Evolutionary conservation across 2,113 vertebrate species (phyloP), one percentile per base, ranked within the genome.

Genomic region (Edolisoma coerulescens): DNA sequence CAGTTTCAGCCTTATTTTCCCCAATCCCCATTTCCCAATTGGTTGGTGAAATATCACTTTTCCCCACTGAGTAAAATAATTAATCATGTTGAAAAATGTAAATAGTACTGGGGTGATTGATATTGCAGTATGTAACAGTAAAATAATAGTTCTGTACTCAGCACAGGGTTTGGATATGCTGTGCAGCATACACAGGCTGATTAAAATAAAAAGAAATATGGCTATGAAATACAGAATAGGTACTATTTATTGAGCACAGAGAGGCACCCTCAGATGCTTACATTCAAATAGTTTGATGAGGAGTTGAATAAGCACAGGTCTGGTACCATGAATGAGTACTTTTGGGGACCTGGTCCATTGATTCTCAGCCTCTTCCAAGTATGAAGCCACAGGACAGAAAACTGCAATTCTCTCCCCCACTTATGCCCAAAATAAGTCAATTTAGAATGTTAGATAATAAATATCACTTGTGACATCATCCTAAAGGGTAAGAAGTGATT

Each of bases 401-500:
- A 54, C 45, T 21, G 5, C 35, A 85, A 61, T 67, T 79, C 63
- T 68, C 8, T 65, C 50, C 91, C 75, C 42, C 50, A 74, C 24
- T 85, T 47, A 63, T 6, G 33, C 18, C 50, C 82, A 91, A 90
- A 96, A 57, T 54, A 92, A 96, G 68, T 59, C 37, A 90, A 49
- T 95, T 95, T 59, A 52, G 33, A 76, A 91, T 6, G 39, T 79
- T 91, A 93, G 84, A 91, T 77, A 93, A 88, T 91, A 95, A 96
- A 96, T 96, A 96, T 74, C 89, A 93, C 42, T 94, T 54, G 69
- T 94, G 93, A 94, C 94, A 94, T 95, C 87, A 96, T 97, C 82
- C 93, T 96, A 96, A 97, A 96, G 96, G 96, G 91, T 96, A 97
- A 96, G 90, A 93, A 91, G 59, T 4, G 1, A 90, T 95, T 95